Percentiles rank a stretch among this genome's conserved stretches.
Conservation (phyloP, 2,113 vertebrate species). For the Gopherus flavomarginatus region DNA sequence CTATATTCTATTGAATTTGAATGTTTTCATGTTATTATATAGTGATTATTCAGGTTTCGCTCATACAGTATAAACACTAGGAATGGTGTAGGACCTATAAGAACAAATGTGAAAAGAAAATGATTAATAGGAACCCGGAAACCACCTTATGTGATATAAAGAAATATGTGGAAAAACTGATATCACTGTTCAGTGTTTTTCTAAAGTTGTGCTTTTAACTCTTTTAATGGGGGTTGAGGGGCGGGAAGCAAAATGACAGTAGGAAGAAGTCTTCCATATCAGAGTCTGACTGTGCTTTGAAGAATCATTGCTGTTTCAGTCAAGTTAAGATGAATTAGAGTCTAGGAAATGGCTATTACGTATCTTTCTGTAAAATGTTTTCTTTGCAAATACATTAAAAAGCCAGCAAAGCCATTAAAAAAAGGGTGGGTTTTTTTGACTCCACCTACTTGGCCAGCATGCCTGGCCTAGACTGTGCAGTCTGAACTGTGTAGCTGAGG, state of each 20-base stretch:
- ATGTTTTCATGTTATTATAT: neutral
- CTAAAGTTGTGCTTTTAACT: conserved; percentile 27
- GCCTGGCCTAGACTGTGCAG: neutral
- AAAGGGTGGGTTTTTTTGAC: neutral
- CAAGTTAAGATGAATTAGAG: neutral
- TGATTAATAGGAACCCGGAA: neutral
- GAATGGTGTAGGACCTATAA: neutral
- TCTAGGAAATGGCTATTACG: neutral
- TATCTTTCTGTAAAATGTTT: neutral
- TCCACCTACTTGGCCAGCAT: neutral
- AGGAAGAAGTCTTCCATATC: neutral
- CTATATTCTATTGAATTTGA: neutral
- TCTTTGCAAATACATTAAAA: conserved; percentile 16
- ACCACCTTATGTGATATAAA: neutral
- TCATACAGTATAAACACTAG: neutral
- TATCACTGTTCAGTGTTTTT: neutral
- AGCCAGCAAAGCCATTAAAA: neutral
- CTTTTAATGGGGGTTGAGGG: neutral
- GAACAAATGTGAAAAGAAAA: conserved; percentile 10
- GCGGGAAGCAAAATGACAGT: rapidly evolving
- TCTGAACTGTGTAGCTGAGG: neutral
- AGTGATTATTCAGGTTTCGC: neutral
- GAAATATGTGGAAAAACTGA: neutral
- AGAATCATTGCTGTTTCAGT: neutral
- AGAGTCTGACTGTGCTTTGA: neutral